Evolutionary conservation across 2,888 invertebrate genomes (phyloP).

Genomic region (Scrobipalpa atriplicella): DNA sequence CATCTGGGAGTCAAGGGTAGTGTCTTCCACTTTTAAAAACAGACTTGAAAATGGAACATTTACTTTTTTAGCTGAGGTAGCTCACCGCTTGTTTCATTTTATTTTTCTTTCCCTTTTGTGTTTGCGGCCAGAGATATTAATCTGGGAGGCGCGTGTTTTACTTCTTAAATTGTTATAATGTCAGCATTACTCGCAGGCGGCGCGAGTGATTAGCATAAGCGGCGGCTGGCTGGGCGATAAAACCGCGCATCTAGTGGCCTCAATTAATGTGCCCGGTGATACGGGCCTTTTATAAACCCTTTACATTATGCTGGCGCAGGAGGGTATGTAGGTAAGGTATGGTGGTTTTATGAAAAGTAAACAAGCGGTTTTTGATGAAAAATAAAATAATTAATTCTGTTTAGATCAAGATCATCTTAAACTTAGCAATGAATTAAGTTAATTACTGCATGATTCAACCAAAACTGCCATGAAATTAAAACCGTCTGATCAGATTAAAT

Average conservation of each 20-base stretch:
- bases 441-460: no score
- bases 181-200: conserved; percentile 74
- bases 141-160: conserved; percentile 36
- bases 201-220: conserved; percentile 75
- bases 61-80: not conserved
- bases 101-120: conserved; percentile 21
- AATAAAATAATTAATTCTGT: no score
- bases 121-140: conserved; percentile 27
- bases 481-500: no score
- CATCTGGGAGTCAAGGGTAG: conserved; percentile 21
- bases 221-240: conserved; percentile 69
- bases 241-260: conserved; percentile 67
- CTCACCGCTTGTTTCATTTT: not conserved
- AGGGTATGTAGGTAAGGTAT: not conserved
- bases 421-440: no score
- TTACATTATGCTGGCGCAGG: conserved; percentile 37
- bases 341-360: not conserved
- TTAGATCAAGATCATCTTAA: no score
- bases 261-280: conserved; percentile 76
- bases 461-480: no score
- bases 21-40: no score
- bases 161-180: conserved; percentile 80
- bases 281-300: conserved; percentile 49
- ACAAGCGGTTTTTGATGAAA: no score
- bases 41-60: not conserved